Evolutionary conservation across 2,888 invertebrate genomes (phyloP), one percentile per base, ranked within the genome.

Genomic region (Clostera curtula): DNA sequence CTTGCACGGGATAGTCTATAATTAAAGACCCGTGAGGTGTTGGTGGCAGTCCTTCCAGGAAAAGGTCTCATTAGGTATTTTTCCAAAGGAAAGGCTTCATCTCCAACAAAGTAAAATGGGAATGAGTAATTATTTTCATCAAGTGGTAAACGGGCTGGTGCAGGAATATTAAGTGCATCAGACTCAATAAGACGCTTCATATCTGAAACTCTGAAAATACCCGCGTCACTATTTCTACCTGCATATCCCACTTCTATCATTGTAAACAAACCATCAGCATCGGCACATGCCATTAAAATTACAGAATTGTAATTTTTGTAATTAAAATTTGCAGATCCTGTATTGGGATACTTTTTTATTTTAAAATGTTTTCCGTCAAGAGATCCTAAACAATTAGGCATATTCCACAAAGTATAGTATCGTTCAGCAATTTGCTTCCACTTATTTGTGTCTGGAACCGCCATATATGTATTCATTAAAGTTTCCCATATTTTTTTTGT

Each of bases 211-310:
- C 14, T 9, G n/a, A 35, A 35, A 2, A 34, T 21, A 17, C 29
- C 34, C 5, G 11, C 27, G 9, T 35, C 34, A 31, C 34, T 35
- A 27, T 35, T 35, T 18, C 34, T 25, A 8, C 33, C 39, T 10
- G 36, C 28, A 14, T 24, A 39, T 25, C 36, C 31, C 5, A 5
- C 5, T 31, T 39, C 36, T 14, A 31, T 36, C 9, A 27, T 11
- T 24, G 35, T 35, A 35, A 35, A 39, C 7, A 28, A 16, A n/a
- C 30, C 35, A 28, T 35, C 38, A 15, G 34, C 38, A 25, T 34
- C 29, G 10, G 14, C 13, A 28, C 28, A 34, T 20, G 28, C 34
- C 24, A 37, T 28, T 13, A 37, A 30, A 23, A 37, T 12, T 9
- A 37, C 16, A 5, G 33, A 37, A 33, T 28, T 23, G 22, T 27